Evolutionary conservation across 2,888 invertebrate genomes (phyloP).

Genomic region (Antheraea yamamai): DNA sequence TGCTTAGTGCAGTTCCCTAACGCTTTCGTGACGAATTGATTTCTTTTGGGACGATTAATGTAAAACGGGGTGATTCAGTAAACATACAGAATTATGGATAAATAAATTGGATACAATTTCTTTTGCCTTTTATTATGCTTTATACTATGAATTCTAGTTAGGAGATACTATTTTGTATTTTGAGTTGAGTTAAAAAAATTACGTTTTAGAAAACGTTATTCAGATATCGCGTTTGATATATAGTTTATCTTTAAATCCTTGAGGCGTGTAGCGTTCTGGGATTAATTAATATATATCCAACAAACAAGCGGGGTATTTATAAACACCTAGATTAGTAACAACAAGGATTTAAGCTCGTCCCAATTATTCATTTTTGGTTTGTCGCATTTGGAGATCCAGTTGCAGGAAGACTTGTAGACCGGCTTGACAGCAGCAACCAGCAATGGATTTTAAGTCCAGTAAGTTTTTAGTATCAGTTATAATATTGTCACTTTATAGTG

Average conservation of each 20-base stretch:
- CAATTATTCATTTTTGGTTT: too few species aligned
- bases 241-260: not conserved
- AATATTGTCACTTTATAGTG: not conserved
- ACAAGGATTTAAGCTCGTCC: too few species aligned
- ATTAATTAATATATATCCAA: not conserved
- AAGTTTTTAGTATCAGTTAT: not conserved
- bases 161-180: not conserved
- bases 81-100: not conserved
- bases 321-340: too few species aligned
- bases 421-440: too few species aligned
- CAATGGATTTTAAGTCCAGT: too few species aligned
- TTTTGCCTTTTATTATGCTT: not conserved
- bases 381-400: too few species aligned
- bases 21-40: conserved; percentile 1
- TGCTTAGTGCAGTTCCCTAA: not conserved
- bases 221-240: not conserved
- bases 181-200: not conserved
- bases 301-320: not conserved
- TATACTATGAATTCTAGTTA: not conserved
- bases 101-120: not conserved
- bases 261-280: not conserved
- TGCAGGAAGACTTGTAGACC: too few species aligned
- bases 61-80: not conserved
- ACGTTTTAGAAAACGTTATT: not conserved
- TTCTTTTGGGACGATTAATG: not conserved